Base-by-base conservation (phyloP, 2,797 vertebrate genomes). In the Sebastes iracundus region DNA sequence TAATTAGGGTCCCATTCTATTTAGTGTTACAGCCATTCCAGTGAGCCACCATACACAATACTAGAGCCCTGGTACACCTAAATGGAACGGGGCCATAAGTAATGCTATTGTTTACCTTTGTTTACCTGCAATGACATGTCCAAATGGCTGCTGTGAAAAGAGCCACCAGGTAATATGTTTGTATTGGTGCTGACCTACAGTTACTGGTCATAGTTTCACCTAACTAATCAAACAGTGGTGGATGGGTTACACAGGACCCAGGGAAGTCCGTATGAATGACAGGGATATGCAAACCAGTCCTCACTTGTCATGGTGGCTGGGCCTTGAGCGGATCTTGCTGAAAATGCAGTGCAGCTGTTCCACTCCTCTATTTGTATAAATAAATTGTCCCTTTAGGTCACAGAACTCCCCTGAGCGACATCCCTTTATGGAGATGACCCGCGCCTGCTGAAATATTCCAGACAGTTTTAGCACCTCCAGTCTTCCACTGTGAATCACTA, bases 401-500 rank as follows among this genome's bases (percentile, higher is more conserved):
- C 78, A 75, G 28, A 81, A 25, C 53, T 80, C 84, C 86, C 81
- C 53, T 7, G 69, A 71, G 89, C 22, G 11, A 78, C 81, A 85
- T 74, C 60, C 42, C 30, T 91, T 88, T 87, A 90, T 79, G 85
- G 80, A 83, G 82, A 92, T 87, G 75, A 85, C 85, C 82, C 61
- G 3, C 22, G 75, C 52, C 60, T 38, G 62, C 73, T 84, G 80
- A 90, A 84, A 88, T 85, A 75, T 84, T 81, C 77, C 79, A 80
- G 73, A 85, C 80, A 84, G 46, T 80, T 89, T 88, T 63, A 90
- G 80, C 83, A 81, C 87, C 74, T 85, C 79, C 63, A 33, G 58
- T 80, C 72, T 67, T 79, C 67, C 23, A 62, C 77, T 62, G 64
- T 72, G 74, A 91, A 87, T 84, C 79, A 79, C 80, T 38, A 23